Percentiles rank a stretch among this genome's conserved stretches.
phyloP scores from a whole-genome alignment of 1,140 invertebrate genomes.

The Sycophila sp. region DNA sequence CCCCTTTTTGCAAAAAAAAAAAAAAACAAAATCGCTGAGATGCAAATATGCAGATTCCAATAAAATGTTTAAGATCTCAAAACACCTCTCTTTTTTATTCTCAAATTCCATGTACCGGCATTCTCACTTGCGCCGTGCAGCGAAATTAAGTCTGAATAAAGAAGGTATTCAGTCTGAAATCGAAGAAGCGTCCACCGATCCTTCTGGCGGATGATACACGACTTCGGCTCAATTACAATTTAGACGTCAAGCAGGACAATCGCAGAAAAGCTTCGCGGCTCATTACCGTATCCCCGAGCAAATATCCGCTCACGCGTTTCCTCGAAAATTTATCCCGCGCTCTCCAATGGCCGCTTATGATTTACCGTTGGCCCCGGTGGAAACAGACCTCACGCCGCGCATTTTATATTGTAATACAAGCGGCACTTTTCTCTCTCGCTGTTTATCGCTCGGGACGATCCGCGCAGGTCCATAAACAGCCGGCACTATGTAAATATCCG shows the following conservation, averaged over 20 bases:
- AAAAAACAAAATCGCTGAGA: background rate
- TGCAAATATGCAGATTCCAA: background rate
- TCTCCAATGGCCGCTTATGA: too few species aligned
- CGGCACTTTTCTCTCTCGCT: background rate
- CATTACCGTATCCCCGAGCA: too few species aligned
- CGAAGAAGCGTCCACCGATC: too few species aligned
- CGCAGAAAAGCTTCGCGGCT: background rate
- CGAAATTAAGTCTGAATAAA: too few species aligned
- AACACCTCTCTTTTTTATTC: background rate
- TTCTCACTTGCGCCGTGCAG: too few species aligned
- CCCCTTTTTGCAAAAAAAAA: background rate
- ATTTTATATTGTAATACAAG: background rate
- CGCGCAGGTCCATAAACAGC: conserved; percentile 7
- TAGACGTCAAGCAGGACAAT: background rate
- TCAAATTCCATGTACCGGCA: too few species aligned
- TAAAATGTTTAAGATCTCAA: too few species aligned
- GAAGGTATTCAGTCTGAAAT: too few species aligned
- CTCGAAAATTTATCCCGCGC: too few species aligned
- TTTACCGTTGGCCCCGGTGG: background rate
- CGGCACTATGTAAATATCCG: conserved; percentile 13
- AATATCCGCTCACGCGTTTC: too few species aligned
- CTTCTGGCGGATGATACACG: too few species aligned
- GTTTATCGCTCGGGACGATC: background rate
- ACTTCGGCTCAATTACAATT: background rate
- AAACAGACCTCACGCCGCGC: background rate